These are phyloP conservation scores for Chelon labrosus DNA, from an alignment of 2,797 vertebrate genomes.

Conservation along the genomic window DNA sequence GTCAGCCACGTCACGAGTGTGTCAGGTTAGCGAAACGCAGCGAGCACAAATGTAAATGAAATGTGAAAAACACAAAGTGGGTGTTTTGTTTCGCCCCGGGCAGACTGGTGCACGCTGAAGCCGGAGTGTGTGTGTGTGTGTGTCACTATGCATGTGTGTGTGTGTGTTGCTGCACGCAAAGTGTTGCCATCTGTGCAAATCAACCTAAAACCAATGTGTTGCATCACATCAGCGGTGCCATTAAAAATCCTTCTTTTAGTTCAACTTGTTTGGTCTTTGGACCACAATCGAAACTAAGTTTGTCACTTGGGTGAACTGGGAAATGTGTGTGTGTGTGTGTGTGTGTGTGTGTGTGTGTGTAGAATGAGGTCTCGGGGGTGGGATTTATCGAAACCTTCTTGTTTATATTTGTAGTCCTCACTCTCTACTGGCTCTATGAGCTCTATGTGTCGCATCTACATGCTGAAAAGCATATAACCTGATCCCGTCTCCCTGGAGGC, in stretches of 20 bases:
- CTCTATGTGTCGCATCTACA: slow-evolving; percentile 62
- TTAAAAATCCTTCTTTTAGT: slow-evolving; percentile 61
- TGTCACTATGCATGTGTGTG: neutral
- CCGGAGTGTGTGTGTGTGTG: slow-evolving; percentile 41
- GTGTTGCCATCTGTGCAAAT: slow-evolving; percentile 65
- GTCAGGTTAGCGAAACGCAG: slow-evolving; percentile 29
- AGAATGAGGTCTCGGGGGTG: slow-evolving; percentile 30
- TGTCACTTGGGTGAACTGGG: slow-evolving; percentile 42
- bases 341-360: slow-evolving; percentile 3
- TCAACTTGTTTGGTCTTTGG: slow-evolving; percentile 64
- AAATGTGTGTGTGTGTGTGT: slow-evolving; percentile 11
- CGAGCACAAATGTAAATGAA: slow-evolving; percentile 43
- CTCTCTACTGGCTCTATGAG: slow-evolving; percentile 50
- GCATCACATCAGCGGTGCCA: slow-evolving; percentile 56
- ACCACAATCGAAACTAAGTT: slow-evolving; percentile 44
- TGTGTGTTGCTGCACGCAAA: slow-evolving; percentile 28
- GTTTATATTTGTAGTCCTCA: slow-evolving; percentile 68
- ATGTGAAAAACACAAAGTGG: slow-evolving; percentile 49
- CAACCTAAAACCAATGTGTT: slow-evolving; percentile 63
- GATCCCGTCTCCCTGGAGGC: slow-evolving; percentile 58
- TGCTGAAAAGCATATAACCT: slow-evolving; percentile 70
- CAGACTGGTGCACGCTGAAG: slow-evolving; percentile 14
- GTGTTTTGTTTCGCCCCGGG: slow-evolving; percentile 44
- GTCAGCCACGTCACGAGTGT: slow-evolving; percentile 36
- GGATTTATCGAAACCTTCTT: slow-evolving; percentile 66